Base-by-base conservation (phyloP, 2,113 vertebrate species). In the Jaculus jaculus region DNA sequence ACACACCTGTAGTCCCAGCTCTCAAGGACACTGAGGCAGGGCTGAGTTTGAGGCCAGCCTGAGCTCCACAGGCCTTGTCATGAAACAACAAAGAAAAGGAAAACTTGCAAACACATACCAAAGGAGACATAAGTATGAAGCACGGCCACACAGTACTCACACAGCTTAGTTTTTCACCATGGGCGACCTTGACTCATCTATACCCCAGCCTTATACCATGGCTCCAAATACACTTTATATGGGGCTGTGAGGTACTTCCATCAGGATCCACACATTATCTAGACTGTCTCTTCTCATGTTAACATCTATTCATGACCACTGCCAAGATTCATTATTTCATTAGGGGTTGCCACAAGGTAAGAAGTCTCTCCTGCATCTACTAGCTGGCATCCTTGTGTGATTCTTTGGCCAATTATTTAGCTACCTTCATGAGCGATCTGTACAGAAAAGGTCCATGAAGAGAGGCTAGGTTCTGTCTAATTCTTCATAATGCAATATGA, bases 401-500 rank as follows among this genome's bases (percentile, higher is more conserved):
- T 20, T 89, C 73, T 71, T 73, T 23, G 34, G 32, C 30, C 71
- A 60, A 86, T 80, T 82, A 92, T 60, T 85, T 86, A 58, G 39
- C 74, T 68, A 90, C 37, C 24, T 72, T 34, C 72, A 17, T 1
- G 51, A 88, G 82, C 30, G 32, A 69, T 80, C 60, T 89, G n/a
- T 93, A 95, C 28, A 74, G 23, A 82, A 94, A 80, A 89, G 79
- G 58, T 30, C 58, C 61, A 84, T 65, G 34, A 75, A 93, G 75
- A 90, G 37, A 92, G 77, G 77, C n/a, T 11, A 74, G 72, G 93
- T 37, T 26, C 89, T 78, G 80, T 77, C 34, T 84, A 84, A 93
- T 28, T 63, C 79, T 71, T 7, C 5, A 69, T n/a, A 51, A 79
- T 39, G 30, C 58, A 60, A 42, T 39, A 51, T 21, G 21, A 92